Evolutionary conservation across 2,113 vertebrate genomes (phyloP), one percentile per base, ranked within the genome.

Genomic region (Peucedramus taeniatus): DNA sequence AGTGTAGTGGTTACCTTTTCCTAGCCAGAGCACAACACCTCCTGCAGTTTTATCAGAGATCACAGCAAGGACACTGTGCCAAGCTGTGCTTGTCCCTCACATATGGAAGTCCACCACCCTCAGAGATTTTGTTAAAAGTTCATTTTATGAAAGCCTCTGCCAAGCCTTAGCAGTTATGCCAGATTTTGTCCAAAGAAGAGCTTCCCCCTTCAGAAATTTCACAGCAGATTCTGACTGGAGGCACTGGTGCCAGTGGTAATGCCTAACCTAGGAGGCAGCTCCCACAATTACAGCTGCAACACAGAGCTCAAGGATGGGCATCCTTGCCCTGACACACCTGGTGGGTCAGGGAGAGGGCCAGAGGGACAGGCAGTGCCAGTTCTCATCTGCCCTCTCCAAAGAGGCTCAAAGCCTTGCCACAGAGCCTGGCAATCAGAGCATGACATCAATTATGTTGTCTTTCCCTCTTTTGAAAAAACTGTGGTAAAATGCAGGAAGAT

Each of bases 361-460:
- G 13, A 40, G 44, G 12, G 4, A 30, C 27, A n/a, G 7, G 6
- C 4, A 51, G 11, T 22, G 17, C 21, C 44, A 53, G 22, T 13
- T 61, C 66, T 83, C 14, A 2, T 11, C 40, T 94, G 22, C 24
- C 30, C 11, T 88, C 56, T 49, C n/a, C 68, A 51, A 87, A 66
- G 26, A 74, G 45, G 26, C 31, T 49, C 0, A 0, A 77, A 78
- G 11, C 26, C 42, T 37, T 66, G 51, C 21, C 6, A 1, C 28
- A 53, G n/a, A 83, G 4, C 16, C 18, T 4, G 3, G 23, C 11
- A 51, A 42, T 64, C 61, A 49, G 19, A 61, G 12, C 18, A 59
- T 28, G 39, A 45, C 13, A 26, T 51, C 1, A 2, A 8, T 16
- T 56, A 27, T 7, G 7, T 9, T 2, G 0, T 28, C 49, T 37